A percentile compares a stretch with the other conserved stretches of the same genome.
phyloP scores from a whole-genome alignment of 2,888 invertebrate species.

The Theretra japonica region DNA sequence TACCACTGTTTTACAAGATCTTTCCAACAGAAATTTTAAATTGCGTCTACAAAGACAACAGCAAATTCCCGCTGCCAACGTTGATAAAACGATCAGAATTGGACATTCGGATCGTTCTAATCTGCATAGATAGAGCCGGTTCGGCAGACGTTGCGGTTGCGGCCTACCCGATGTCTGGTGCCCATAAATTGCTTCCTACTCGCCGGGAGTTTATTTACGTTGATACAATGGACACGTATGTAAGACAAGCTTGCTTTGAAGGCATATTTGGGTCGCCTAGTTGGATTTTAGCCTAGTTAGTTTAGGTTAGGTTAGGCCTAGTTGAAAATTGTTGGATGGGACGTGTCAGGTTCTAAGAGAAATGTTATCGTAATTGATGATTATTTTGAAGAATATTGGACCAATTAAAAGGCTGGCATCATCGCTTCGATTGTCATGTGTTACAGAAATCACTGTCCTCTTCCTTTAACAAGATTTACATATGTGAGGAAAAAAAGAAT shows the following conservation, averaged over 20 bases:
- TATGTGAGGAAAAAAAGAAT: too few species aligned
- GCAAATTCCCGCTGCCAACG: neutral
- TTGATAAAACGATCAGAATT: slow-evolving; percentile 20
- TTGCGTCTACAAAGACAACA: neutral
- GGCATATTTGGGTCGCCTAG: neutral
- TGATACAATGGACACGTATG: slow-evolving; percentile 18
- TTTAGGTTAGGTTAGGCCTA: neutral
- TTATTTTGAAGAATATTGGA: too few species aligned
- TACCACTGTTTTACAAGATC: neutral
- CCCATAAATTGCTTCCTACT: slow-evolving; percentile 20
- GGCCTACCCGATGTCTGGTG: slow-evolving; percentile 13
- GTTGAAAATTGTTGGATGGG: neutral
- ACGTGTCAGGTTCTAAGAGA: too few species aligned
- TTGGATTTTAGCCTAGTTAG: neutral
- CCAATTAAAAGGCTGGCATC: too few species aligned
- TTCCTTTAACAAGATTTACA: neutral
- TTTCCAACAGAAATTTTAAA: neutral
- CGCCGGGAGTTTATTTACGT: slow-evolving; percentile 30
- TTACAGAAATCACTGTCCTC: too few species aligned
- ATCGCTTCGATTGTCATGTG: too few species aligned
- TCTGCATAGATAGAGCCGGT: slow-evolving; percentile 39
- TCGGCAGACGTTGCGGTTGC: slow-evolving; percentile 23
- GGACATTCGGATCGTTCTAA: slow-evolving; percentile 30
- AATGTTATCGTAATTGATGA: too few species aligned
- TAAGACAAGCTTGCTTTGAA: neutral